These are phyloP conservation scores for Melieria omissa DNA, from an alignment of 2,888 invertebrate species.

Conservation along the genomic window DNA sequence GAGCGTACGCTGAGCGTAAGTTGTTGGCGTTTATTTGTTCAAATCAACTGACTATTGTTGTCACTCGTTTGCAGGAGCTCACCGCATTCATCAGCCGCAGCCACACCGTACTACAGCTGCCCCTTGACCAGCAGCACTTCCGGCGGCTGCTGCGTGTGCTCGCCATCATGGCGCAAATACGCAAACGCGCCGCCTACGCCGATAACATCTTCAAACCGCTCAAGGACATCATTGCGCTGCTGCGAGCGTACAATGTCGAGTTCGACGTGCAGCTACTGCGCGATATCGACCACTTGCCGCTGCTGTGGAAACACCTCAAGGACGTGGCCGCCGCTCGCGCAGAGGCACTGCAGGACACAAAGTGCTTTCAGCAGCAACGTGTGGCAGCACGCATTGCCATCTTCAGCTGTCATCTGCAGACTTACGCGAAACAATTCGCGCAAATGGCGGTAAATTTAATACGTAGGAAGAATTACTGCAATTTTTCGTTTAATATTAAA, in stretches of 20 bases:
- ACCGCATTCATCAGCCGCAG: constrained; percentile 82
- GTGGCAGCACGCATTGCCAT: constrained; percentile 83
- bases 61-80: constrained; percentile 70
- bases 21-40: neutral
- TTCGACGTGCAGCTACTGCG: constrained; percentile 83
- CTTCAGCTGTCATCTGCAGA: constrained; percentile 82
- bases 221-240: constrained; percentile 84
- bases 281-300: constrained; percentile 85
- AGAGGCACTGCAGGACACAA: constrained; percentile 86
- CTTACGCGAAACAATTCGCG: constrained; percentile 81
- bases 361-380: constrained; percentile 86
- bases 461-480: neutral
- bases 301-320: constrained; percentile 87
- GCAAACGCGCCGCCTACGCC: constrained; percentile 80
- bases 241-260: constrained; percentile 87
- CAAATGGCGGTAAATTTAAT: constrained; percentile 52
- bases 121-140: constrained; percentile 84
- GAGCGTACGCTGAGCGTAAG: constrained; percentile 72
- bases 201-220: constrained; percentile 92
- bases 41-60: neutral
- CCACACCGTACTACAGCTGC: constrained; percentile 76
- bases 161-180: constrained; percentile 76
- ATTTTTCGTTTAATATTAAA: neutral
- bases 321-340: constrained; percentile 84
- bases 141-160: constrained; percentile 84